Conservation (phyloP, 2,113 vertebrate genomes). For the Scomber colias region DNA sequence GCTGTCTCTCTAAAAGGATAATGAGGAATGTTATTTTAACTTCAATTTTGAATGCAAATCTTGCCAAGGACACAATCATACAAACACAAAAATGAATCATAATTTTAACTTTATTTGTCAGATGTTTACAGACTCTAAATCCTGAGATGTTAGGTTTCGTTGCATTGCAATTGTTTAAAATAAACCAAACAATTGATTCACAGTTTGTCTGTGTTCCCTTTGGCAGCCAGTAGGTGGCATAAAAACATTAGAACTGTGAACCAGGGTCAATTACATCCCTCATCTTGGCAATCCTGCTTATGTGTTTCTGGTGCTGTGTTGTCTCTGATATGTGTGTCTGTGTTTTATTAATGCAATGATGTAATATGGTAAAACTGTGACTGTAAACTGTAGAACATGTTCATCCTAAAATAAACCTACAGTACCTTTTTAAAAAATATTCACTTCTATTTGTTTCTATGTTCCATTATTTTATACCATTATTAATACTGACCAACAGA, state of each 20-base stretch:
- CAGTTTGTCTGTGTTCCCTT: background rate
- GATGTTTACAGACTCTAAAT: background rate
- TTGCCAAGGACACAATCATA: background rate
- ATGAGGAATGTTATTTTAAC: slow-evolving; percentile 6
- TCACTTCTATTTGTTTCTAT: too few relatives aligned
- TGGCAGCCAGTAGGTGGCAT: slow-evolving; percentile 48
- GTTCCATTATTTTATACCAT: too few relatives aligned
- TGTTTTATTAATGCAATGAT: background rate
- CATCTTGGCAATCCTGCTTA: background rate
- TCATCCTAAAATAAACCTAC: too few relatives aligned
- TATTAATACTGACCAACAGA: too few relatives aligned
- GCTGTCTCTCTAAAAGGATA: background rate
- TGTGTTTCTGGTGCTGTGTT: background rate
- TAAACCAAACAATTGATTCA: background rate
- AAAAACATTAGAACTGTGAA: background rate
- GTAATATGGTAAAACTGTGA: background rate
- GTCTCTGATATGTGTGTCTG: background rate
- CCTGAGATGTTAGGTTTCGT: background rate
- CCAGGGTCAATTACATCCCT: background rate
- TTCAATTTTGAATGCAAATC: background rate
- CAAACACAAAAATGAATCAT: background rate
- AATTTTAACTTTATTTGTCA: background rate
- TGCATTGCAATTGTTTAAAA: background rate
- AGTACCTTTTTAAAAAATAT: too few relatives aligned
- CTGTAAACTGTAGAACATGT: background rate